Base-by-base conservation (phyloP, 2,888 invertebrate species). In the Drosophila percnosoma region DNA sequence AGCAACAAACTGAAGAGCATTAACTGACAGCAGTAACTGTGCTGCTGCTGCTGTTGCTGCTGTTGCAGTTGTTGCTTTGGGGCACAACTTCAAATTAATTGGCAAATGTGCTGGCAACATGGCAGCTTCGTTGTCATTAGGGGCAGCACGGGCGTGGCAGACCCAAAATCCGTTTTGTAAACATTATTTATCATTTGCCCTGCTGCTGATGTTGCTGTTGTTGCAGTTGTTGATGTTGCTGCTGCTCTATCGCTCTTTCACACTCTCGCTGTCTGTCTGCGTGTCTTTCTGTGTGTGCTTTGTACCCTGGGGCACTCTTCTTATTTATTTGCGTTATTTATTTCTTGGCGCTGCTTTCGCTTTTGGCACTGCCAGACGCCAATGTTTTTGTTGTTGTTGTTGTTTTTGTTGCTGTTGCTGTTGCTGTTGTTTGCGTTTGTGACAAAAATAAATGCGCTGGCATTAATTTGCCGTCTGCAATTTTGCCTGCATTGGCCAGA, bases 301-400 rank as follows among this genome's bases (percentile, higher is more conserved):
- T 73, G 65, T 77, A 72, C 89, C 85, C 89, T 75, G 82, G 75
- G 89, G 89, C 84, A 82, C 76, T 85, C 87, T 89, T 89, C 89
- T 85, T 89, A 85, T 85, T 85, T 85, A 85, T 85, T 85, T 85
- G 87, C 89, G 89, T 89, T 85, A 85, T 85, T 85, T 85, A 85
- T 88, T 85, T 85, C 85, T 85, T 85, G 89, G 89, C 87, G 85
- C 78, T 80, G 89, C 84, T 88, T 84, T 84, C 89, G 84, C 89
- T 84, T 84, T 84, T 88, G 84, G 87, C 89, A 84, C 87, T 75
- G 84, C 87, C 84, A 84, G 87, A 88, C 84, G 72, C 72, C 72
- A 75, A 66, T 62, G 65, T 75, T 67, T 49, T n/a, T 66, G 62
- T 36, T 74, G 68, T 29, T 73, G 84, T 48, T 69, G 73, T 38